Evolutionary conservation across 2,113 vertebrate species (phyloP).

Genomic region (Nothobranchius kuhntae): DNA sequence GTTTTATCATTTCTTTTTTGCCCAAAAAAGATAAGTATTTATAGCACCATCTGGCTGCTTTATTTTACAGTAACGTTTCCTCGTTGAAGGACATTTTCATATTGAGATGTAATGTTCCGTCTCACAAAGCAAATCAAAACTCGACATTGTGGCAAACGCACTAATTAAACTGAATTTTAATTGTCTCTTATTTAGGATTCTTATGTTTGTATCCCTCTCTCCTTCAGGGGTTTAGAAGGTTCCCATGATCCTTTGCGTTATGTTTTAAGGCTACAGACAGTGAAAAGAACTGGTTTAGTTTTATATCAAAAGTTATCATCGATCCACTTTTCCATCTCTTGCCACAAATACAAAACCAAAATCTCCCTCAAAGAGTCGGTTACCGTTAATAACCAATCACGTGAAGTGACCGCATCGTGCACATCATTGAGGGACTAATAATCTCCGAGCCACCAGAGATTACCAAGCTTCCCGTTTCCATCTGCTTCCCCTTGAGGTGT

Average conservation of each 20-base stretch:
- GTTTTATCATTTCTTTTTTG: constrained; percentile 1
- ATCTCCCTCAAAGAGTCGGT: constrained; percentile 14
- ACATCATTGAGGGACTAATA: constrained; percentile 60
- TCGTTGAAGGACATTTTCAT: constrained; percentile 8
- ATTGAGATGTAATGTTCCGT: constrained; percentile 25
- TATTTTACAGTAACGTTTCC: constrained; percentile 5
- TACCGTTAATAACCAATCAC: constrained; percentile 30
- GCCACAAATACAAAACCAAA: background rate
- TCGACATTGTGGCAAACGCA: constrained; percentile 9
- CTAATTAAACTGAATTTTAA: constrained; percentile 54
- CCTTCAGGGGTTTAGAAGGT: constrained; percentile 49
- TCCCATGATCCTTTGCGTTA: constrained; percentile 57
- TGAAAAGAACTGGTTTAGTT: constrained; percentile 45
- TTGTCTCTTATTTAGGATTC: constrained; percentile 33
- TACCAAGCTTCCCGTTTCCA: constrained; percentile 47
- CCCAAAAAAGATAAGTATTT: constrained; percentile 33
- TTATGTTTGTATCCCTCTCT: constrained; percentile 35
- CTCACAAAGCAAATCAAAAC: constrained; percentile 22
- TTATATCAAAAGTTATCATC: constrained; percentile 9
- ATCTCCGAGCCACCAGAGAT: constrained; percentile 40
- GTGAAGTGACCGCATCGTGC: constrained; percentile 23
- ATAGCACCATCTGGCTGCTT: constrained; percentile 4
- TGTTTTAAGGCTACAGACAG: constrained; percentile 35
- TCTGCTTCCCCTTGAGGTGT: constrained; percentile 60
- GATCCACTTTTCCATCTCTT: constrained; percentile 12